Evolutionary conservation across 2,888 invertebrate species (phyloP).

Genomic region (Drosophila gaucha): DNA sequence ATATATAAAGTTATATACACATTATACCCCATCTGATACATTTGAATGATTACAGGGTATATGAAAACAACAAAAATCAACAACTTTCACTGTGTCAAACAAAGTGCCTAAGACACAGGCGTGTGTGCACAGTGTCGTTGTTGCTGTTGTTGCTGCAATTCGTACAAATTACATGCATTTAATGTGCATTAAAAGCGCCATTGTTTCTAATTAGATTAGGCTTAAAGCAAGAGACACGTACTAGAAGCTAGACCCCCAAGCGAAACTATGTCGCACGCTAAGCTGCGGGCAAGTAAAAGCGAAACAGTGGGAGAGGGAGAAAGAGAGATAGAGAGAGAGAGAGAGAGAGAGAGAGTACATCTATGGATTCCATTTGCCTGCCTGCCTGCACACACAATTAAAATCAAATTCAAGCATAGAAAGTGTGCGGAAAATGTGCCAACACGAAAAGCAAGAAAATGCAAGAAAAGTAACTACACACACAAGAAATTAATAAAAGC

Average conservation of each 20-base stretch:
- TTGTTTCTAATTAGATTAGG: conserved; percentile 78
- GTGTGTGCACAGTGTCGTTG: conserved; percentile 14
- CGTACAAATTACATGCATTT: conserved; percentile 70
- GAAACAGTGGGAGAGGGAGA: background rate
- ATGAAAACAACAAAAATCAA: conserved; percentile 20
- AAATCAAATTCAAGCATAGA: conserved; percentile 64
- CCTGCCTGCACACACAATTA: conserved; percentile 52
- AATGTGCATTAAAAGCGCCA: conserved; percentile 62
- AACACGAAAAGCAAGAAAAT: conserved; percentile 24
- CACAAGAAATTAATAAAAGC: conserved; percentile 22
- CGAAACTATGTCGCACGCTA: conserved; percentile 75
- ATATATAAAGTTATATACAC: background rate
- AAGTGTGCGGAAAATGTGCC: conserved; percentile 53
- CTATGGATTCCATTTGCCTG: conserved; percentile 43
- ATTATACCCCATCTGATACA: background rate
- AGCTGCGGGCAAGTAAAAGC: conserved; percentile 15
- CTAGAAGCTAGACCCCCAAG: conserved; percentile 49
- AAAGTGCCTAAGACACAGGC: conserved; percentile 34
- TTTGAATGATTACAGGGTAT: conserved; percentile 8
- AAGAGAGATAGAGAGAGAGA: background rate
- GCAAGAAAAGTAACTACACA: conserved; percentile 1
- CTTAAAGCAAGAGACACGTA: conserved; percentile 28
- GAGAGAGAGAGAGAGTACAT: background rate
- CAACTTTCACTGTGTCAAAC: conserved; percentile 69
- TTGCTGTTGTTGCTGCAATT: conserved; percentile 28